Percentiles rank a stretch among this genome's conserved stretches.
These are phyloP conservation scores for Setophaga coronata DNA, from an alignment of 2,113 vertebrate genomes.

Conservation along the genomic window DNA sequence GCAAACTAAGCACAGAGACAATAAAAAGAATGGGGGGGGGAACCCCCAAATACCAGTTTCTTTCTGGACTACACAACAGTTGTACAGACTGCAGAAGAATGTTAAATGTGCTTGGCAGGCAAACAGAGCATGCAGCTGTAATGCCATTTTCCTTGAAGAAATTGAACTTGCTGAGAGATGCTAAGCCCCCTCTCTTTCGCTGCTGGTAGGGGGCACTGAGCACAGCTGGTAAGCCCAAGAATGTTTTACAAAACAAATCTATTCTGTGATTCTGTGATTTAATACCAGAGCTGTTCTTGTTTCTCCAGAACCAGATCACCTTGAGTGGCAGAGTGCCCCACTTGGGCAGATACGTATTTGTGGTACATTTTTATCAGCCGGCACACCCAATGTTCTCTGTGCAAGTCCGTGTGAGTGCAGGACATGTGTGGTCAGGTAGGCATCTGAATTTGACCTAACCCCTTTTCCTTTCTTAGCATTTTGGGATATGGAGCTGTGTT, in stretches of 20 bases:
- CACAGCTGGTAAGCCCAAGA: background rate
- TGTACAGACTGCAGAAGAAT: background rate
- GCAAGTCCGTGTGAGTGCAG: conserved; percentile 77
- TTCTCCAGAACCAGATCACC: conserved; percentile 80
- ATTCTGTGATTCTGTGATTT: background rate
- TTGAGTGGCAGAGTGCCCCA: conserved; percentile 75
- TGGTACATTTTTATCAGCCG: conserved; percentile 86
- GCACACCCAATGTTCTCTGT: conserved; percentile 77
- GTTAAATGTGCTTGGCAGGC: background rate
- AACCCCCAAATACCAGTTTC: background rate
- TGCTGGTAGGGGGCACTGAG: background rate
- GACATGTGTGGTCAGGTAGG: conserved; percentile 80
- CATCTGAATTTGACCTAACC: background rate
- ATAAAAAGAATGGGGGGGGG: background rate
- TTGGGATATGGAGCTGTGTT: background rate
- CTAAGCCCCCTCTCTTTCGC: background rate
- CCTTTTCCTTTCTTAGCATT: background rate
- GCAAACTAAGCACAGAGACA: background rate
- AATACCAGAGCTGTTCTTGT: background rate
- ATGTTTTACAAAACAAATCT: background rate
- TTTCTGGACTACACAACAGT: background rate
- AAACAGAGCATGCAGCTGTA: background rate
- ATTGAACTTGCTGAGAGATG: background rate
- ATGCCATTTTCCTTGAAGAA: background rate
- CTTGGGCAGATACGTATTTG: conserved; percentile 77